Base-by-base conservation (phyloP, 2,888 invertebrate genomes). In the Melanostoma mellinum region DNA sequence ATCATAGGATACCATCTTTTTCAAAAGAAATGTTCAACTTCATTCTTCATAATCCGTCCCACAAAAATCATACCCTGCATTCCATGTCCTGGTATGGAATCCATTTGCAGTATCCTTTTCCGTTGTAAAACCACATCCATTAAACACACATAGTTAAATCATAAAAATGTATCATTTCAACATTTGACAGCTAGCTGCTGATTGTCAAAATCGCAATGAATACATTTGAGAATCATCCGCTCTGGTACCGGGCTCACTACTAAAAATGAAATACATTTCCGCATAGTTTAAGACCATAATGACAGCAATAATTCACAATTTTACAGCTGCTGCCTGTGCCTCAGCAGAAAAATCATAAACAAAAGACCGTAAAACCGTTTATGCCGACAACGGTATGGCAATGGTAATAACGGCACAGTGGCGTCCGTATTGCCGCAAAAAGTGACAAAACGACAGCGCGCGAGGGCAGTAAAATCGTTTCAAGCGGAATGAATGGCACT, bases 261-360 rank as follows among this genome's bases (percentile, higher is more conserved):
- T 82, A 65, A 74, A 82, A 82, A 56, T 35, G 72, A 78, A 74
- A 78, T 82, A 78, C 73, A 78, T 82, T 82, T 82, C 82, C 78
- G 82, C 78, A 82, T 82, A 82, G 82, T 82, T 82, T 82, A 74
- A 82, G 82, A 78, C 78, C 78, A 78, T 82, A 82, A 82, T 82
- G 82, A 78, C 82, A 73, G 68, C 82, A 82, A 82, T 82, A 78
- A 78, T 82, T 78, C 78, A 67, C 73, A 73, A 63, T 82, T 82
- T 82, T 78, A 82, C 82, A 82, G 78, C 82, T 73, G 63, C 61
- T 44, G 36, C 61, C 38, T 30, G n/a, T 48, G 48, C 20, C 30
- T 50, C 78, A 68, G 68, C 38, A 68, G 44, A 35, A 69, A 78
- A 73, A 82, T 78, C 82, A 73, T 82, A 82, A 82, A 82, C 82